Conservation (phyloP, 2,113 vertebrate genomes). For the Pygathrix nemaeus region DNA sequence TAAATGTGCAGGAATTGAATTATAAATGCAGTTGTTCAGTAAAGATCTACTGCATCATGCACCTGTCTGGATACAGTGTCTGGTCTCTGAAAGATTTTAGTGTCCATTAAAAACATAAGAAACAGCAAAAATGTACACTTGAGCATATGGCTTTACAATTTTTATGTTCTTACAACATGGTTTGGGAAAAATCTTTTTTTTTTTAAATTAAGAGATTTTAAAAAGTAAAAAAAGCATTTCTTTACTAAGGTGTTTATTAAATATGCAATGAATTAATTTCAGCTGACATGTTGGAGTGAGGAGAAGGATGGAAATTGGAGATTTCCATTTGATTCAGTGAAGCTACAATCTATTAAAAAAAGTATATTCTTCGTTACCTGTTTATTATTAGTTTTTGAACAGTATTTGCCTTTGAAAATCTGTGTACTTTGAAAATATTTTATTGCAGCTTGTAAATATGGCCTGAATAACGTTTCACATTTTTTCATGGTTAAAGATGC, state of each 20-base stretch:
- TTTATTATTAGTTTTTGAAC: neutral
- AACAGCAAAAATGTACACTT: neutral
- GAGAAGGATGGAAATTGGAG: neutral
- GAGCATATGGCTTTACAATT: neutral
- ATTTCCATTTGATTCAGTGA: neutral
- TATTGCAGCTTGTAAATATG: neutral
- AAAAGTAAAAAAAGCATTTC: neutral
- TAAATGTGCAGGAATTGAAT: slow-evolving; percentile 80
- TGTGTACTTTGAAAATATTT: neutral
- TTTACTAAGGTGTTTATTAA: neutral
- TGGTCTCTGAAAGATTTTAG: neutral
- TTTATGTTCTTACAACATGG: neutral
- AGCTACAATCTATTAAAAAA: neutral
- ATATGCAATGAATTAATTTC: neutral
- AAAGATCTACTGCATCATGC: neutral
- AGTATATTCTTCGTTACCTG: neutral
- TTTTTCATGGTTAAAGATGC: neutral
- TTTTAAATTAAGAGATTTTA: neutral
- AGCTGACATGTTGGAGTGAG: neutral
- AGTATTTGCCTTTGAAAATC: neutral
- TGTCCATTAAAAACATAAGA: slow-evolving; percentile 28
- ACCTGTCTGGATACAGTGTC: neutral
- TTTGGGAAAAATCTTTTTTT: neutral
- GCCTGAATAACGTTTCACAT: neutral
- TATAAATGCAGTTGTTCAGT: slow-evolving; percentile 73